These are phyloP conservation scores for Melanotaenia trifasciata DNA, from an alignment of 2,797 vertebrate species.

Conservation along the genomic window DNA sequence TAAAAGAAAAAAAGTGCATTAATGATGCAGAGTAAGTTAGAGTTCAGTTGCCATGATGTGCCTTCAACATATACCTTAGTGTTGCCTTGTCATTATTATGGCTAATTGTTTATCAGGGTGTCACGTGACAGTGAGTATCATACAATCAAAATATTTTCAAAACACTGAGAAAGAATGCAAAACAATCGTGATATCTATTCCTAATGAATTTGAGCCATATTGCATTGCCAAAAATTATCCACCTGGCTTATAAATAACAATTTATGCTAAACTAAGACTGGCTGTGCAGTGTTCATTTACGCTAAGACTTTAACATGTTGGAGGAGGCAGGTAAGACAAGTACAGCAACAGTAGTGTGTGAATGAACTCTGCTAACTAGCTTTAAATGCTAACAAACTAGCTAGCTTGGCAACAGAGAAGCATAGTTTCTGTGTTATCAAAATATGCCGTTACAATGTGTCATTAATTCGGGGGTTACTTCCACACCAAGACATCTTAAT, in stretches of 20 bases:
- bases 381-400: conserved; percentile 2
- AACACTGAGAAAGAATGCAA: too few relatives aligned
- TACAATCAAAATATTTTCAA: background rate
- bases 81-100: too few relatives aligned
- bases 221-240: background rate
- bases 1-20: background rate
- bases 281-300: accelerated
- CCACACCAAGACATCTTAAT: accelerated
- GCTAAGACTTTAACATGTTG: background rate
- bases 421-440: background rate
- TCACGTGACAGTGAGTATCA: background rate
- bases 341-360: conserved; percentile 6
- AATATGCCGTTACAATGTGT: background rate
- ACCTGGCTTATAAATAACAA: background rate
- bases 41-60: too few relatives aligned
- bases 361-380: conserved; percentile 29
- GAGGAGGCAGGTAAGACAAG: background rate
- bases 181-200: too few relatives aligned
- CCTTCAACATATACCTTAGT: background rate
- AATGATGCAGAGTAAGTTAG: background rate
- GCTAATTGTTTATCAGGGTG: background rate
- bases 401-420: conserved; percentile 25
- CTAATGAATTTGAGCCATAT: background rate
- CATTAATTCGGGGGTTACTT: accelerated
- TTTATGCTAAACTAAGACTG: accelerated